A percentile compares a stretch with the other conserved stretches of the same genome.
Conservation (phyloP, 2,797 vertebrate species). For the Echiichthys vipera region DNA sequence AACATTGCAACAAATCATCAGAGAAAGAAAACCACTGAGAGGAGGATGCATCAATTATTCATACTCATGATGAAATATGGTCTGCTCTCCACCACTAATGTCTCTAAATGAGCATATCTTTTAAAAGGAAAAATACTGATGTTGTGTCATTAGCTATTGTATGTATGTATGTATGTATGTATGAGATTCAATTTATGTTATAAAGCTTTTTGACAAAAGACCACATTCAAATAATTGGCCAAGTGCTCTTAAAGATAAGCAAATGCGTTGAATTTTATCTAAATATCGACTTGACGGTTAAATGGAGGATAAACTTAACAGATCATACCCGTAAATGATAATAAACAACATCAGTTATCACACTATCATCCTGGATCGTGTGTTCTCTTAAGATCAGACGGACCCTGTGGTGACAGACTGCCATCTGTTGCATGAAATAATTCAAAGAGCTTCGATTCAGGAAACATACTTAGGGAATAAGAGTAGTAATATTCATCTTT, state of each 20-base stretch:
- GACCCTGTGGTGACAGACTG: neutral
- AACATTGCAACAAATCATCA: conserved; percentile 47
- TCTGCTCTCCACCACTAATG: conserved; percentile 25
- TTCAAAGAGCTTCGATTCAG: neutral
- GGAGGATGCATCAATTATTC: conserved; percentile 67
- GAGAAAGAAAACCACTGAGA: conserved; percentile 44
- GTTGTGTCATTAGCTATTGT: neutral
- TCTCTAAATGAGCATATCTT: conserved; percentile 17
- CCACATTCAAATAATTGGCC: neutral
- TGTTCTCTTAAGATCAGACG: conserved; percentile 9
- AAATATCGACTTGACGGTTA: neutral
- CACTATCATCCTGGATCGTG: neutral
- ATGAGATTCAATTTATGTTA: neutral
- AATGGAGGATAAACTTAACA: neutral
- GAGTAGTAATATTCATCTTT: neutral
- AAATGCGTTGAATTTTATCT: neutral
- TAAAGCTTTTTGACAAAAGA: neutral
- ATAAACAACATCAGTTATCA: conserved; percentile 24
- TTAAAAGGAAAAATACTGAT: neutral
- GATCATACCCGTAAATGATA: conserved; percentile 11
- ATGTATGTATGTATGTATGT: neutral
- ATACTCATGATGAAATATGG: conserved; percentile 53
- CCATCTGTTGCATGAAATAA: neutral
- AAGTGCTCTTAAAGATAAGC: neutral
- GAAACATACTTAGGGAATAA: neutral